These are phyloP conservation scores for Terrapene triunguis DNA, from an alignment of 2,113 vertebrate species.

Conservation along the genomic window DNA sequence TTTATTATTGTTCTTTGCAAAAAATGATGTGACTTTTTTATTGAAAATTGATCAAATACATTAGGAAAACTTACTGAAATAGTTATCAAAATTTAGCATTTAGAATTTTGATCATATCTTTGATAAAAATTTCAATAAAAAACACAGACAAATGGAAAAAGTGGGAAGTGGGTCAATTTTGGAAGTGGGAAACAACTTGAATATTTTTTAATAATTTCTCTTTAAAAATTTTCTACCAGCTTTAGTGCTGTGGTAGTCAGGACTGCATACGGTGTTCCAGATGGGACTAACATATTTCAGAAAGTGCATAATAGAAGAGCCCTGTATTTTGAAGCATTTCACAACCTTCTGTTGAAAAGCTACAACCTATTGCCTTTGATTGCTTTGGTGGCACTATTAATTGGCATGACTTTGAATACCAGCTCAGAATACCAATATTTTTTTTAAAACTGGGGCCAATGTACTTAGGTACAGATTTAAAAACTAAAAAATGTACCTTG, in stretches of 20 bases:
- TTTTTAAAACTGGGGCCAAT: neutral
- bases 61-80: slow-evolving; percentile 49
- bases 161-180: neutral
- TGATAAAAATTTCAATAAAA: neutral
- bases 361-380: neutral
- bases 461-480: neutral
- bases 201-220: neutral
- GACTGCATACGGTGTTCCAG: neutral
- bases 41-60: slow-evolving; percentile 35
- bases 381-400: neutral
- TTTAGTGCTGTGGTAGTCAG: neutral
- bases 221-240: neutral
- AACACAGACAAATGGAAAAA: neutral
- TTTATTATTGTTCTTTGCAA: neutral
- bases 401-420: neutral
- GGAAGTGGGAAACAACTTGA: neutral
- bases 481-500: slow-evolving; percentile 14
- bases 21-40: neutral
- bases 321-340: neutral
- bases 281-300: neutral
- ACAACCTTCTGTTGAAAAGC: neutral
- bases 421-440: fast-evolving
- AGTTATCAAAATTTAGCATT: neutral
- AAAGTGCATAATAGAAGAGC: neutral
- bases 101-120: neutral